phyloP scores from a whole-genome alignment of 2,113 vertebrate species.

The Polypterus bichir region DNA sequence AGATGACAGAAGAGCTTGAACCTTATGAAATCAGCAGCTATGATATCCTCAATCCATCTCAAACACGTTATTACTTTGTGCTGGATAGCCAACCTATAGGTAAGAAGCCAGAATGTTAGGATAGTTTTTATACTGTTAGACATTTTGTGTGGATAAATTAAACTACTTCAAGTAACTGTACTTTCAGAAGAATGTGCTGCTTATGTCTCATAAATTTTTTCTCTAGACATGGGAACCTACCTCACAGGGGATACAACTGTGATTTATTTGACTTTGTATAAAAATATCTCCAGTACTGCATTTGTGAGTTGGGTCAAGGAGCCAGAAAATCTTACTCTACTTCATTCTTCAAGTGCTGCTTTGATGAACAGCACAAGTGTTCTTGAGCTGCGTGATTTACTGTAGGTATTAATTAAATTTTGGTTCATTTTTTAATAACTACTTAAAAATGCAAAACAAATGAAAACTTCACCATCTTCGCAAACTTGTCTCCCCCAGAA shows the following conservation, averaged over 20 bases:
- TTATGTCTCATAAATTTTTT: not conserved
- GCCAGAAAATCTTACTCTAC: not conserved
- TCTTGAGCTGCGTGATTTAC: constrained; percentile 1
- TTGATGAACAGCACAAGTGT: not conserved
- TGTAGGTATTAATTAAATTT: not conserved
- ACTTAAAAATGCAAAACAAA: too few species aligned
- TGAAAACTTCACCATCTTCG: too few species aligned
- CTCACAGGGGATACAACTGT: not conserved
- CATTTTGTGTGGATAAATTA: too few species aligned
- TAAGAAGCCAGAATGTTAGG: not conserved
- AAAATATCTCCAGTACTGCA: not conserved
- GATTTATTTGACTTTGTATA: not conserved
- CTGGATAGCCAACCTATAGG: constrained; percentile 3
- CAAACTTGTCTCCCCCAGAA: too few species aligned
- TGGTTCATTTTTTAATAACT: not conserved
- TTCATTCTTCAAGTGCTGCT: not conserved
- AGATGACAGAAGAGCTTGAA: not conserved
- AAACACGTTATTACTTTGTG: constrained; percentile 2
- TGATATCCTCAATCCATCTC: constrained; percentile 5
- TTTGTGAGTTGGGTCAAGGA: constrained; percentile 4
- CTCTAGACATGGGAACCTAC: constrained; percentile 5
- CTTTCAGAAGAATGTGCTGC: too few species aligned
- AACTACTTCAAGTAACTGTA: too few species aligned
- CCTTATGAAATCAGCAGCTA: not conserved
- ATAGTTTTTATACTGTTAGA: not conserved